Evolutionary conservation across 1,140 invertebrate species (phyloP), one percentile per base, ranked within the genome.

Genomic region (Zaprionus davidi): DNA sequence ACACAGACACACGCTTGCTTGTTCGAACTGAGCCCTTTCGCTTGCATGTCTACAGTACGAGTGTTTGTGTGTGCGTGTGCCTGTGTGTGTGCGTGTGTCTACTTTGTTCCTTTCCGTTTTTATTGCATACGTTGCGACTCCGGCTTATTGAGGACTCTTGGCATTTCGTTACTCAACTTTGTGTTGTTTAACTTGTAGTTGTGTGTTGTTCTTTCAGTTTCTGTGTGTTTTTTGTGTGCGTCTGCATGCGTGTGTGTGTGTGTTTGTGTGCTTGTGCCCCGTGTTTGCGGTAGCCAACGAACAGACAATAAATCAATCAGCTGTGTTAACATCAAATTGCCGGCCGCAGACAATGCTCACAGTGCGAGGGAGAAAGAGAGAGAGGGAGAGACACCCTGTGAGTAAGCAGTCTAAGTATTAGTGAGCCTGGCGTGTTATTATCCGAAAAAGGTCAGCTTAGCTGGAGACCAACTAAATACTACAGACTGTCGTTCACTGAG

Each of bases 231-330:
- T 67, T 31, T 62, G 53, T 55, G 51, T 46, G 38, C 22, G 26
- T 58, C 38, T 68, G 81, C 69, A 73, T 81, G 71, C 66, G n/a
- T 49, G 28, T 31, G 24, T 70, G 41, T 36, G 15, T 28, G 31
- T 41, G 57, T 72, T 20, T 72, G n/a, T n/a, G 34, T 58, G 55
- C 44, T 9, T 69, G 55, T 57, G 26, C 46, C 31, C 22, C 59
- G 49, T 68, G 82, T 77, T 80, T 81, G 76, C 67, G 78, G 74
- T 77, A 73, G 69, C 64, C 66, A 75, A 9, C 59, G 66, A 87
- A 77, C 84, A 81, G 78, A 88, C 84, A 88, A 88, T 90, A 88
- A 88, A 88, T 88, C 84, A 88, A 87, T 87, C 84, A 87, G 85
- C 85, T 87, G 84, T 76, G 81, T 79, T 70, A 84, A 90, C 84